Base-by-base conservation (phyloP, 37 sponge, comb jelly and placozoan species). In the Diacarnus erythraeanus region DNA sequence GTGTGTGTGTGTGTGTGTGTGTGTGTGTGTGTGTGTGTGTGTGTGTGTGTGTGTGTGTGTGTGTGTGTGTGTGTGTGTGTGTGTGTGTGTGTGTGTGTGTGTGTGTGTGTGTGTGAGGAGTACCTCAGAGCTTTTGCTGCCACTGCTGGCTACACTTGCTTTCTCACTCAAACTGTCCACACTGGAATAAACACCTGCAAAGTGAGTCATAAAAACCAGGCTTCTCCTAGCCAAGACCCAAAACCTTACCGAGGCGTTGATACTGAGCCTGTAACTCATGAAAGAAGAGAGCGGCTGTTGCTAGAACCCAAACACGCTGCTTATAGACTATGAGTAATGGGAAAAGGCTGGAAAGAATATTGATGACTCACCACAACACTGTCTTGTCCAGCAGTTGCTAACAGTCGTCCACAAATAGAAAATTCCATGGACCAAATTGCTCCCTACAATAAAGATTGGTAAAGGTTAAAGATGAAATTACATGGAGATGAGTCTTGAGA, bases 341-440 rank as follows among this genome's bases (percentile, higher is more conserved):
- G 67, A 4, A 2, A 21, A 39, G 9, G 5, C n/a, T 9, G 42
- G 35, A 78, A 5, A 9, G 51, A 2, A 36, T 2, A 42, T 6
- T 36, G 6, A 12, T 30, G 1, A 68, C 88, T 87, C 58, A 95
- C 95, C 83, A 95, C 87, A 27, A 86, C 72, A 38, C 79, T 87
- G 54, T 95, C 95, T 57, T 95, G 95, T 9, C 95, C 95, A 44
- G 86, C 95, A 38, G 89, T 88, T 25, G 95, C 95, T 43, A 91
- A 74, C 29, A 91, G 80, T 51, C 85, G 44, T 1, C 96, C 92
- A 89, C 96, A 95, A 23, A 86, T 86, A 33, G 93, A 91, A 70
- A 95, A 95, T 75, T 89, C 85, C 89, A 91, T 89, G 2, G 82
- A 84, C 90, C 91, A 94, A 18, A 91, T 68, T 15, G 91, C 89